Conservation (phyloP, 2,888 invertebrate genomes). For the Tillus elongatus region DNA sequence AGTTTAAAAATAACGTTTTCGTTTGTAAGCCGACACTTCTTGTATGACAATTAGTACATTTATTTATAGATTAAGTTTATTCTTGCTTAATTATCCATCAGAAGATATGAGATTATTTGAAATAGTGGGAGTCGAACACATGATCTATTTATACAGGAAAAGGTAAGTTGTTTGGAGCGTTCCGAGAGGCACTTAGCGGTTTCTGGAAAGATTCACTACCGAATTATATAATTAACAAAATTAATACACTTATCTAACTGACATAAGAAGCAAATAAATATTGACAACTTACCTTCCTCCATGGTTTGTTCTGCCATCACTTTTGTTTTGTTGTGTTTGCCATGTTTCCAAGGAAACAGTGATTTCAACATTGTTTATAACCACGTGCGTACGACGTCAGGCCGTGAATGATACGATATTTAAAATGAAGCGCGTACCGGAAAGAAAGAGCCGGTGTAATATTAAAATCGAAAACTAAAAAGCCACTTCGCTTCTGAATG, state of each 20-base stretch:
- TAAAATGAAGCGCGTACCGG: neutral
- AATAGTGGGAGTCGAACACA: neutral
- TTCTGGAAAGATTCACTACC: too few species aligned
- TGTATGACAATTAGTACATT: too few species aligned
- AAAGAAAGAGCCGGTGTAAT: too few species aligned
- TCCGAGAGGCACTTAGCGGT: too few species aligned
- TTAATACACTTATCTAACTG: too few species aligned
- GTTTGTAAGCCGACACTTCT: too few species aligned
- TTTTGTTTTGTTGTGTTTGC: slow-evolving; percentile 10
- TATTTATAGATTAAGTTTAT: neutral
- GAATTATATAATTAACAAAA: too few species aligned
- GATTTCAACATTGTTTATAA: slow-evolving; percentile 8
- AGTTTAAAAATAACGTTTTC: too few species aligned
- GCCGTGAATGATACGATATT: neutral
- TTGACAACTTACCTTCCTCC: slow-evolving; percentile 8
- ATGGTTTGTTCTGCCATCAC: slow-evolving; percentile 7
- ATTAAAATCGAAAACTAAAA: too few species aligned
- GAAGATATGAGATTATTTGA: neutral
- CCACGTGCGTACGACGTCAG: slow-evolving; percentile 7
- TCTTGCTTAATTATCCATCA: neutral
- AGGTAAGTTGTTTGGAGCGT: too few species aligned
- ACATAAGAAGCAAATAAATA: neutral
- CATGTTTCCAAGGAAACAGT: slow-evolving; percentile 10
- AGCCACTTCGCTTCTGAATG: slow-evolving; percentile 1
- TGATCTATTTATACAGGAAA: neutral